Percentiles rank a stretch among this genome's conserved stretches.
These are phyloP conservation scores for Nomada fucata DNA, from an alignment of 2,888 invertebrate species.

Conservation along the genomic window DNA sequence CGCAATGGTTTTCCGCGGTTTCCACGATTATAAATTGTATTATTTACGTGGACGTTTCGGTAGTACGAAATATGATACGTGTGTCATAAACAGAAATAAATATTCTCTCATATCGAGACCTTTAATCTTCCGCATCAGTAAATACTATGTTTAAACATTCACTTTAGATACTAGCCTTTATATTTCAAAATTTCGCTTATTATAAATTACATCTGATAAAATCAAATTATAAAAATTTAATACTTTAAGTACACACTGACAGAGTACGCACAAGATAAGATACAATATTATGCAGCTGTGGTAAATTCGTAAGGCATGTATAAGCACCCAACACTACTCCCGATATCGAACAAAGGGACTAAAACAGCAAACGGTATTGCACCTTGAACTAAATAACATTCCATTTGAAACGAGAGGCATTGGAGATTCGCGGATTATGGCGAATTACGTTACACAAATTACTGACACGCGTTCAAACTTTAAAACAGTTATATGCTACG, in stretches of 20 bases:
- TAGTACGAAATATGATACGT: not conserved
- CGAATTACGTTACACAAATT: not conserved
- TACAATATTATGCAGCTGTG: too few species aligned
- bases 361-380: not conserved
- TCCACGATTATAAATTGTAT: not conserved
- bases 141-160: too few species aligned
- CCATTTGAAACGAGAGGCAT: not conserved
- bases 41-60: not conserved
- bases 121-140: not conserved
- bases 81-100: too few species aligned
- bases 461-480: not conserved
- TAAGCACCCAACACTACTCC: not conserved
- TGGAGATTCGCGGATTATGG: not conserved
- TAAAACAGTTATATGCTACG: not conserved
- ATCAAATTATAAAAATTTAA: too few species aligned
- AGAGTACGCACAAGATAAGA: too few species aligned
- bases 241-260: too few species aligned
- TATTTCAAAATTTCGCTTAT: too few species aligned
- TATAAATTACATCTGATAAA: too few species aligned
- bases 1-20: not conserved
- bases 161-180: too few species aligned
- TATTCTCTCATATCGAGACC: too few species aligned
- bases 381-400: slow-evolving; percentile 1
- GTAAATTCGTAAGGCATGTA: not conserved
- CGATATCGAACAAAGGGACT: not conserved